A percentile compares a stretch with the other conserved stretches of the same genome.
phyloP scores from a whole-genome alignment of 2,797 vertebrate species.

The Podarcis lilfordi region DNA sequence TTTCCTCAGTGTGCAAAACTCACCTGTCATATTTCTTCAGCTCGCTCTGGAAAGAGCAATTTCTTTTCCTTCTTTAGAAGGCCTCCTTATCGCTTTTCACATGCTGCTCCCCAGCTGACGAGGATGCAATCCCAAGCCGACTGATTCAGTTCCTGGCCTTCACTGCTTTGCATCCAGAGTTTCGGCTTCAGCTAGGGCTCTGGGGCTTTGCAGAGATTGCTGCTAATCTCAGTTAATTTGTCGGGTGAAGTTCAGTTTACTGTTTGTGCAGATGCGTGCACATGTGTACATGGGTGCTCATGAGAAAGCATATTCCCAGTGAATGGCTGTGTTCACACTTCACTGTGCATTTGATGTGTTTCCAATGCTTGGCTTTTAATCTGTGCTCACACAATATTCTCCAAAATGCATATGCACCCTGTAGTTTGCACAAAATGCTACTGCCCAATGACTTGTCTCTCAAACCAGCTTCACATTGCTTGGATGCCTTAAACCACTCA shows the following conservation, averaged over 20 bases:
- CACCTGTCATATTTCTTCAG: conserved; percentile 51
- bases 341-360: too few relatives aligned
- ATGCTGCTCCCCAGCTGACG: conserved; percentile 48
- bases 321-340: too few relatives aligned
- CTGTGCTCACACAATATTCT: too few relatives aligned
- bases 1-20: background rate
- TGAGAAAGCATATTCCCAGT: background rate
- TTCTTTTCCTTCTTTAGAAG: conserved; percentile 58
- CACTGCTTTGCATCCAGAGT: background rate
- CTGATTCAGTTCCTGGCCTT: conserved; percentile 24
- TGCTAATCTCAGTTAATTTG: conserved; percentile 36
- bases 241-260: background rate
- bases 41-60: conserved; percentile 49
- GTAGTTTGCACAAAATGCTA: too few relatives aligned
- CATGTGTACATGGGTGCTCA: background rate
- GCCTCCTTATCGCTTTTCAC: conserved; percentile 61
- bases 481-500: too few relatives aligned
- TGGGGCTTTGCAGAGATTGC: conserved; percentile 8
- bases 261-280: background rate
- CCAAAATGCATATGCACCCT: too few relatives aligned
- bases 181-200: conserved; percentile 20
- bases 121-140: conserved; percentile 1
- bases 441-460: too few relatives aligned
- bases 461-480: too few relatives aligned
- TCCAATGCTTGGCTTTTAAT: too few relatives aligned